Evolutionary conservation across 2,113 vertebrate species (phyloP).

Genomic region (Montifringilla adamsi): DNA sequence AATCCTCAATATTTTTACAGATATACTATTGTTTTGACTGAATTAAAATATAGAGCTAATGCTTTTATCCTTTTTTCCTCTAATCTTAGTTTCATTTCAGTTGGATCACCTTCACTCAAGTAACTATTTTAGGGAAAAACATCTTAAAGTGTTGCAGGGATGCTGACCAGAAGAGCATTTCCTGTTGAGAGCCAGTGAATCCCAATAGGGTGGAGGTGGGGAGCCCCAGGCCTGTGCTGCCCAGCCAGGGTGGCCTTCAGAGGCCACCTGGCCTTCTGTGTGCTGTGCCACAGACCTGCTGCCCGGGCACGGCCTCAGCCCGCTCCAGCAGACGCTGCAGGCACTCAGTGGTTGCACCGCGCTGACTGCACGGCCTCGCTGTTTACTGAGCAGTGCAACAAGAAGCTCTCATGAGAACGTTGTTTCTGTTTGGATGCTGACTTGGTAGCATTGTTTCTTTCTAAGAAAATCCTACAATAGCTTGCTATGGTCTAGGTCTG

Average conservation of each 20-base stretch:
- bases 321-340: background rate
- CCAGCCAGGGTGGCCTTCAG: background rate
- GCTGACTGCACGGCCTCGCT: background rate
- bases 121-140: background rate
- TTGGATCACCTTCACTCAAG: background rate
- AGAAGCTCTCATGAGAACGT: background rate
- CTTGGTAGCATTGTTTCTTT: background rate
- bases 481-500: background rate
- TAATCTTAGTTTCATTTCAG: background rate
- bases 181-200: background rate
- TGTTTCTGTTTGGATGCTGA: background rate
- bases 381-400: background rate
- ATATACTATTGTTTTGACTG: background rate
- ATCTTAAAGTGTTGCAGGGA: background rate
- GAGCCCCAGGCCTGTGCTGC: background rate
- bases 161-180: background rate
- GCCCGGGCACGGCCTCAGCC: background rate
- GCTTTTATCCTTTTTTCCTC: background rate
- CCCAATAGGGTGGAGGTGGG: fast-evolving
- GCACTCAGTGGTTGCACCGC: fast-evolving
- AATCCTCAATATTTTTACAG: background rate
- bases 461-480: background rate
- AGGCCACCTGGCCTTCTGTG: no score
- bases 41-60: background rate
- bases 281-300: no score